Evolutionary conservation across 1,140 invertebrate species (phyloP), one percentile per base, ranked within the genome.

Genomic region (Andrena cerasifolii): DNA sequence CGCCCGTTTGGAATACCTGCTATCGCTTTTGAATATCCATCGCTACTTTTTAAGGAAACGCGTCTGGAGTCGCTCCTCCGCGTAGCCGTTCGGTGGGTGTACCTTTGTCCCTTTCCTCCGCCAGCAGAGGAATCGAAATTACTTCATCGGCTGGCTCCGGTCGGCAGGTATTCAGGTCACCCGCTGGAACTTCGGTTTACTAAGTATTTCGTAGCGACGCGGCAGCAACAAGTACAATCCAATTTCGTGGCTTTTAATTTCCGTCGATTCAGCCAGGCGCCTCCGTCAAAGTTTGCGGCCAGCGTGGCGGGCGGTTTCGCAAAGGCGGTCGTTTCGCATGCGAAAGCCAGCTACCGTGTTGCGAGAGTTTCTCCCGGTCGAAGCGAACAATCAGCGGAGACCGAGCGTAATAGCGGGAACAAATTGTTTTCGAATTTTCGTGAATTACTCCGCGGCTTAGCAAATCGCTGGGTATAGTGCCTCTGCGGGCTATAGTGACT

Each of bases 311-410:
- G 36, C n/a, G n/a, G 56, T 83, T 83, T 81, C 81, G 81, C 61
- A 83, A 83, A 83, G 18, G 36, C 66, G 61, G 47, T 83, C 67
- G 73, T 83, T 83, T 82, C 73, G 73, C 79, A 78, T 82, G 79
- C 79, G 79, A 78, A 78, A 83, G 51, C 73, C 73, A 78, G 65
- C 61, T 77, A 71, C 78, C 79, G 53, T 68, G 73, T 43, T 62
- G 24, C 78, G 59, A 81, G 31, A 82, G 72, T 65, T 33, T 68
- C 70, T 40, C 51, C 58, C 58, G n/a, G n/a, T 82, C 56, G 26
- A 33, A 51, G 54, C 28, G 26, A 5, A 53, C 59, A 21, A 71
- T 24, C 18, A 49, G 28, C 33, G 40, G 24, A 40, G 40, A 54
- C 51, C 31, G 31, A n/a, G 33, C 12, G 31, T n/a, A 53, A 54